phyloP scores from a whole-genome alignment of 2,888 invertebrate genomes.

The Tenthredo livida region DNA sequence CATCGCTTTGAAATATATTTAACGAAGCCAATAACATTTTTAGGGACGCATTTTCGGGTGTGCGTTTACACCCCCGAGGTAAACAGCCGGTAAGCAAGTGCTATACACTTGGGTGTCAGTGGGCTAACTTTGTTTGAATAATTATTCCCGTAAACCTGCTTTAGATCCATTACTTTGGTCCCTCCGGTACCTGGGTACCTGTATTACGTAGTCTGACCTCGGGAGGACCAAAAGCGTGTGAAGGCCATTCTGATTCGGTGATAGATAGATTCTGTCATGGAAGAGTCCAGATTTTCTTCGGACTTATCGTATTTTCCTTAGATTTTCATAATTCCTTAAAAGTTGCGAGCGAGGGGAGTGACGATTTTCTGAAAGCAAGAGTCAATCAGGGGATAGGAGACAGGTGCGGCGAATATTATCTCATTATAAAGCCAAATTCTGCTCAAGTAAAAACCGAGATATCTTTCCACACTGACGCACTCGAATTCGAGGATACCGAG shows the following conservation, averaged over 20 bases:
- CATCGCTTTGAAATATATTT: neutral
- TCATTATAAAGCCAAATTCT: conserved; percentile 50
- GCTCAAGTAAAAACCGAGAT: conserved; percentile 31
- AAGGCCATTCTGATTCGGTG: neutral
- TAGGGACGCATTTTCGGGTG: neutral
- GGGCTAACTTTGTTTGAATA: conserved; percentile 49
- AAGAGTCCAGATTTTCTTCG: neutral
- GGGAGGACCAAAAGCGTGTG: neutral
- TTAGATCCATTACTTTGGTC: conserved; percentile 41
- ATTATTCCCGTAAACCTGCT: conserved; percentile 45
- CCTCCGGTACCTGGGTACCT: conserved; percentile 26
- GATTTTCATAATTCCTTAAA: neutral
- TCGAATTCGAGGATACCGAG: conserved; percentile 52
- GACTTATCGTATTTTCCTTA: neutral
- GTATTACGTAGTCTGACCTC: conserved; percentile 22
- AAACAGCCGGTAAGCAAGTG: conserved; percentile 23
- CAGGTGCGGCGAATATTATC: conserved; percentile 34
- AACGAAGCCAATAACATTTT: neutral
- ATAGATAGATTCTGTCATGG: neutral
- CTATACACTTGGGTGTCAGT: conserved; percentile 18
- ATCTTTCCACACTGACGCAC: conserved; percentile 60
- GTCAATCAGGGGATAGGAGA: conserved; percentile 13
- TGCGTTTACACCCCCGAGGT: neutral
- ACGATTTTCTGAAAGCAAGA: neutral
- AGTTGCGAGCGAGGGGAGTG: neutral